A percentile compares a stretch with the other conserved stretches of the same genome.
Evolutionary conservation across 2,888 invertebrate species (phyloP).

Genomic region (Synanthedon myopaeformis): DNA sequence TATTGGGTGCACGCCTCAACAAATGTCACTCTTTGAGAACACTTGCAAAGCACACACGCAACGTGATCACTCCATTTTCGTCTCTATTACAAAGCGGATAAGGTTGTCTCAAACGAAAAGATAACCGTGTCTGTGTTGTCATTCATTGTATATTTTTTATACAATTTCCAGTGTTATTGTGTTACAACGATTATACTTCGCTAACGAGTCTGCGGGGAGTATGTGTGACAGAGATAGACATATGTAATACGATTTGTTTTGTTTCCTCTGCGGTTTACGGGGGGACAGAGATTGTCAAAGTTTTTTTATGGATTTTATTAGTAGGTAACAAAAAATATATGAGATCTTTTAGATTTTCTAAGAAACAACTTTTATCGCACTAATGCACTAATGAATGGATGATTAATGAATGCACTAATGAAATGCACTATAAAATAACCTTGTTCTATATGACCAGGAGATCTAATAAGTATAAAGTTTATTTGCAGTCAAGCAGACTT

Average conservation of each 20-base stretch:
- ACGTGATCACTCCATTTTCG: slow-evolving; percentile 8
- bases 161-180: slow-evolving; percentile 58
- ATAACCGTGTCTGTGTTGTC: slow-evolving; percentile 19
- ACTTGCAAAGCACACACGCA: slow-evolving; percentile 9
- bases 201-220: slow-evolving; percentile 60
- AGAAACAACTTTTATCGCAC: too few species aligned
- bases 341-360: too few species aligned
- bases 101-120: slow-evolving; percentile 7
- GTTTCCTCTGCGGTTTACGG: slow-evolving; percentile 37
- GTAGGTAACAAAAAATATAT: too few species aligned
- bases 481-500: too few species aligned
- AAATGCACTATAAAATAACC: too few species aligned
- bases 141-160: slow-evolving; percentile 51
- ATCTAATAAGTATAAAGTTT: too few species aligned
- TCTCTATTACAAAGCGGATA: slow-evolving; percentile 10
- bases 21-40: slow-evolving; percentile 47
- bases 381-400: too few species aligned
- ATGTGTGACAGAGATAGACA: slow-evolving; percentile 25
- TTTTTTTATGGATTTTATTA: slow-evolving; percentile 17
- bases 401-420: too few species aligned
- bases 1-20: slow-evolving; percentile 65
- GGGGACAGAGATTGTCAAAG: slow-evolving; percentile 22
- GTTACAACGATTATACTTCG: slow-evolving; percentile 54
- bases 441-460: too few species aligned
- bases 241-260: slow-evolving; percentile 38